A percentile compares a stretch with the other conserved stretches of the same genome.
These are phyloP conservation scores for Sminthurides aquaticus DNA, from an alignment of 2,888 invertebrate species.

Conservation along the genomic window DNA sequence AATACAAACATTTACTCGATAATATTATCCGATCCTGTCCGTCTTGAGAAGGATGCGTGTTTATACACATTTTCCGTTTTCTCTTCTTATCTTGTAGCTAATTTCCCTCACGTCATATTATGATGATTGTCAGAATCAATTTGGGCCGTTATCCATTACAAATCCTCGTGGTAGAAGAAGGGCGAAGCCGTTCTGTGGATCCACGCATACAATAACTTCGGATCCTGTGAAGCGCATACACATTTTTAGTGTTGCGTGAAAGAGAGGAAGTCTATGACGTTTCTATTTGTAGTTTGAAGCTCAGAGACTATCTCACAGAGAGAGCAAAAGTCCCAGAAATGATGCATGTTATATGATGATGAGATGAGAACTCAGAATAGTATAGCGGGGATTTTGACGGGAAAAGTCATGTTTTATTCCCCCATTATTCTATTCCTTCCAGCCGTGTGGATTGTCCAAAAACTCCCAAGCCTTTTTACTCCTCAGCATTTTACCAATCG, in stretches of 20 bases:
- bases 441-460: background rate
- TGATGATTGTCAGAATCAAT: constrained; percentile 22
- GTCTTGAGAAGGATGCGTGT: no score
- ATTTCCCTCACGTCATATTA: constrained; percentile 22
- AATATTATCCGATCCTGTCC: no score
- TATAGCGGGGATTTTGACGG: no score
- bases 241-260: background rate
- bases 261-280: background rate
- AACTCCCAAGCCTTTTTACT: background rate
- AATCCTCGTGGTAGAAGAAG: no score
- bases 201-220: no score
- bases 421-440: background rate
- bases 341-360: no score
- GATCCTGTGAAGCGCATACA: background rate
- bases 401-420: background rate
- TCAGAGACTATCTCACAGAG: background rate
- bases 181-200: no score
- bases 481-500: no score
- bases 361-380: no score
- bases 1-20: no score
- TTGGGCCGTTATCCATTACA: constrained; percentile 24
- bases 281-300: background rate
- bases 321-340: background rate
- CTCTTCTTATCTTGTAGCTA: constrained; percentile 12
- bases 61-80: background rate